phyloP scores from a whole-genome alignment of 2,797 vertebrate species.

The Sparidentex hasta region DNA sequence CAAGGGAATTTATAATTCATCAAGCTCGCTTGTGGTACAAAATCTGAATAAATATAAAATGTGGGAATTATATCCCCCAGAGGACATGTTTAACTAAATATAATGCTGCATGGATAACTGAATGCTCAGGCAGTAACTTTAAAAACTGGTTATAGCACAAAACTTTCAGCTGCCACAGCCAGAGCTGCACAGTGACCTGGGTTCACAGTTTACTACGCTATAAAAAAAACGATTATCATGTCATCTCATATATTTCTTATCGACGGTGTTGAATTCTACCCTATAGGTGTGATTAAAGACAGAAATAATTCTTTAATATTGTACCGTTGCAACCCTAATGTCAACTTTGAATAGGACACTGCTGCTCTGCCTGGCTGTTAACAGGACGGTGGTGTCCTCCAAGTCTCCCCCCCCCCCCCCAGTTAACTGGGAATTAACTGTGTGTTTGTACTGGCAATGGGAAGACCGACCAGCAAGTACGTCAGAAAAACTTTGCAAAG shows the following conservation, averaged over 20 bases:
- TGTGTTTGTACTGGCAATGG: conserved; percentile 65
- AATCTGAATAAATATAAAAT: conserved; percentile 18
- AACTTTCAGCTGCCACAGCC: not conserved
- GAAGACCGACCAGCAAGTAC: conserved; percentile 24
- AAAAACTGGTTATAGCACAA: not conserved
- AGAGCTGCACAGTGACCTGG: too few relatives aligned
- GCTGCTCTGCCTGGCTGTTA: conserved; percentile 23
- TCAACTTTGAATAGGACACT: not conserved
- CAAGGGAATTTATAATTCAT: conserved; percentile 25
- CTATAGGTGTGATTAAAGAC: too few relatives aligned
- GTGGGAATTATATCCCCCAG: not conserved
- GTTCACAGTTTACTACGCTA: too few relatives aligned
- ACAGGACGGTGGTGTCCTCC: conserved; percentile 39
- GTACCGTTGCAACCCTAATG: too few relatives aligned
- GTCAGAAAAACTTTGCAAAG: conserved; percentile 62
- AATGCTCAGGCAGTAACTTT: not conserved
- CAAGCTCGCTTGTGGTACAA: conserved; percentile 10
- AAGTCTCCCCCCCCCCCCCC: conserved; percentile 7
- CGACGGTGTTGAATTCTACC: too few relatives aligned
- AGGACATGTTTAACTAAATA: conserved; percentile 3
- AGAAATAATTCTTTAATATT: too few relatives aligned
- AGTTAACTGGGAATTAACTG: conserved; percentile 70
- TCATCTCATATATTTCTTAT: too few relatives aligned
- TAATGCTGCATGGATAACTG: not conserved
- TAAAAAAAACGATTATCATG: too few relatives aligned